Evolutionary conservation across 1,140 invertebrate genomes (phyloP).

Genomic region (Eumaeus atala): DNA sequence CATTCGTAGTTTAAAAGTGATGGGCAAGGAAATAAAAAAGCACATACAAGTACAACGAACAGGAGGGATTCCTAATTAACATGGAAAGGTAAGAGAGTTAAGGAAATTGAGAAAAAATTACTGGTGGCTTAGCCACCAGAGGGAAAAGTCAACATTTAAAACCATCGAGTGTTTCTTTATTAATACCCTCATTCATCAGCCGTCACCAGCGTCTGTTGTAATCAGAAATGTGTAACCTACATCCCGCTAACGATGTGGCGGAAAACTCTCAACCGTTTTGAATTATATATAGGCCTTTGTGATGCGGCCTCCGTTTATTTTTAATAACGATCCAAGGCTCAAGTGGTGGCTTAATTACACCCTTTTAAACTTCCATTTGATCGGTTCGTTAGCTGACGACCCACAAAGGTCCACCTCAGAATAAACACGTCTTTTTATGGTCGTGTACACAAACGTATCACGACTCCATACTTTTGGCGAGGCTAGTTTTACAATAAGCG

Average conservation of each 20-base stretch:
- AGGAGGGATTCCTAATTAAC: too few relatives aligned
- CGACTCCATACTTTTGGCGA: slow-evolving; percentile 50
- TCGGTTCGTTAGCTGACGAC: slow-evolving; percentile 33
- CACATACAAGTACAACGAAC: too few relatives aligned
- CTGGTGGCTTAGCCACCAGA: too few relatives aligned
- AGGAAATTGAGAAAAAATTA: too few relatives aligned
- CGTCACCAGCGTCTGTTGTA: slow-evolving; percentile 6
- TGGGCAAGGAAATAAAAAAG: too few relatives aligned
- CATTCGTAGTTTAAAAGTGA: too few relatives aligned
- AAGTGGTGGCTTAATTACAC: slow-evolving; percentile 29
- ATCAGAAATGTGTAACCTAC: slow-evolving; percentile 6
- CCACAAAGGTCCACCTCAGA: slow-evolving; percentile 24
- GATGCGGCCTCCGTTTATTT: slow-evolving; percentile 35
- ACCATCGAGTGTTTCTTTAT: not conserved
- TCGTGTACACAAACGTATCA: slow-evolving; percentile 25
- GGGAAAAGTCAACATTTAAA: too few relatives aligned
- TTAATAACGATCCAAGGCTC: slow-evolving; percentile 31
- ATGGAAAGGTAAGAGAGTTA: too few relatives aligned
- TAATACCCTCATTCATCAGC: not conserved
- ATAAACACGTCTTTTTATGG: slow-evolving; percentile 31
- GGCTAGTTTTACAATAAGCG: slow-evolving; percentile 45
- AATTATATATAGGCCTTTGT: slow-evolving; percentile 31
- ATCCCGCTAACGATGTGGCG: slow-evolving; percentile 10
- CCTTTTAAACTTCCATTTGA: slow-evolving; percentile 55
- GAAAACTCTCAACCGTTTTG: slow-evolving; percentile 14